A percentile compares a stretch with the other conserved stretches of the same genome.
Evolutionary conservation across 2,888 invertebrate genomes (phyloP).

Genomic region (Parascotia fuliginaria): DNA sequence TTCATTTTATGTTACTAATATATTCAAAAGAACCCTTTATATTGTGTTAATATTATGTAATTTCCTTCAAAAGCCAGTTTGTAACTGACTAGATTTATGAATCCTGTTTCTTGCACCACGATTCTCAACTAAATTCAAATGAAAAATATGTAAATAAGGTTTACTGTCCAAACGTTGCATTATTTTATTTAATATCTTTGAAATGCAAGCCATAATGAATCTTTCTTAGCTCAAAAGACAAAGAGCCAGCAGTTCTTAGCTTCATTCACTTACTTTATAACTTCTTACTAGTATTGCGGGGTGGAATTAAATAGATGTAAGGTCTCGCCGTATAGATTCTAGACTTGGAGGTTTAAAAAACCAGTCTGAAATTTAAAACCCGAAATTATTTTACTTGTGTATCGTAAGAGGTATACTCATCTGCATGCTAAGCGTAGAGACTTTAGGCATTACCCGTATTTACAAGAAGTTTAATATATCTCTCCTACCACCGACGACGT

Average conservation of each 20-base stretch:
- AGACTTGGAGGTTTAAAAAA: too few relatives aligned
- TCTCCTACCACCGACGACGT: too few relatives aligned
- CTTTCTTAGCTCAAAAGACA: neutral
- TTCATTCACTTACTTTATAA: too few relatives aligned
- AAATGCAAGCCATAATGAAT: slow-evolving; percentile 30
- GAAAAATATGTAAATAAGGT: slow-evolving; percentile 32
- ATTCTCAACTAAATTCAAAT: slow-evolving; percentile 31
- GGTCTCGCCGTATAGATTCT: too few relatives aligned
- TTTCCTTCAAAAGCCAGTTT: slow-evolving; percentile 4
- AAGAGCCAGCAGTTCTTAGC: neutral
- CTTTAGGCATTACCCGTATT: too few relatives aligned
- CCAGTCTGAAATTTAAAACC: too few relatives aligned
- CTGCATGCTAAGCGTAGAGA: too few relatives aligned
- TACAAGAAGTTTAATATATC: too few relatives aligned
- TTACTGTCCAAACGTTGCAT: slow-evolving; percentile 21
- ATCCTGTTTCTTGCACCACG: neutral
- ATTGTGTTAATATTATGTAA: slow-evolving; percentile 2
- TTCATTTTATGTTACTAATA: neutral
- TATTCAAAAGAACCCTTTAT: neutral
- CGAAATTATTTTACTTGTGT: too few relatives aligned
- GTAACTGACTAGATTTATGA: slow-evolving; percentile 16
- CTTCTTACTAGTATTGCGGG: too few relatives aligned
- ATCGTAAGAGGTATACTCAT: too few relatives aligned
- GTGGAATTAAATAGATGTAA: too few relatives aligned
- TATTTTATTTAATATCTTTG: slow-evolving; percentile 29